These are phyloP conservation scores for Miopithecus talapoin DNA, from an alignment of 2,797 vertebrate species.

Conservation along the genomic window DNA sequence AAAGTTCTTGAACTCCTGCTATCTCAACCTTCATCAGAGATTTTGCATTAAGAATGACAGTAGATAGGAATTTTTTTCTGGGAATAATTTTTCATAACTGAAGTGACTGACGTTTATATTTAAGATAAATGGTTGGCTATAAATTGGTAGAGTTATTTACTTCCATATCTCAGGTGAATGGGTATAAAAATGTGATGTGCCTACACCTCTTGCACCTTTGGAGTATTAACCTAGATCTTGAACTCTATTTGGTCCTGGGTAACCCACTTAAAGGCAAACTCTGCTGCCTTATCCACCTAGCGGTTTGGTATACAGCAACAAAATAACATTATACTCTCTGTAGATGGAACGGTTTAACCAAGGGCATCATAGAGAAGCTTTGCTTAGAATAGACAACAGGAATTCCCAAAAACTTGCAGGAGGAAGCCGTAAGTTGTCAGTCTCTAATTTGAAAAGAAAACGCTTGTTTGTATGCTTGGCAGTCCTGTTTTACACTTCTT, in stretches of 20 bases:
- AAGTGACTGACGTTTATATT: not conserved
- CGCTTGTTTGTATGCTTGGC: not conserved
- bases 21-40: not conserved
- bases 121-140: not conserved
- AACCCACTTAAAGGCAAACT: not conserved
- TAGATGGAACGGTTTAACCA: not conserved
- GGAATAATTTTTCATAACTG: not conserved
- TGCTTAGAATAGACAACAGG: not conserved
- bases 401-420: not conserved
- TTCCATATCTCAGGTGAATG: not conserved
- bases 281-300: not conserved
- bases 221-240: not conserved
- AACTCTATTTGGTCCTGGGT: not conserved
- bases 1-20: not conserved
- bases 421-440: not conserved
- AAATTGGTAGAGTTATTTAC: not conserved
- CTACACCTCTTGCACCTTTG: fast-evolving
- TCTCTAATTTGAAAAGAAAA: not conserved
- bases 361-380: not conserved
- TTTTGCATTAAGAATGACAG: not conserved
- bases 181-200: not conserved
- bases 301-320: not conserved
- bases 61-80: not conserved
- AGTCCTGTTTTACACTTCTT: not conserved
- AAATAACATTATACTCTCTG: not conserved